Conservation (phyloP, 2,797 vertebrate genomes). For the Alfaro cultratus region DNA sequence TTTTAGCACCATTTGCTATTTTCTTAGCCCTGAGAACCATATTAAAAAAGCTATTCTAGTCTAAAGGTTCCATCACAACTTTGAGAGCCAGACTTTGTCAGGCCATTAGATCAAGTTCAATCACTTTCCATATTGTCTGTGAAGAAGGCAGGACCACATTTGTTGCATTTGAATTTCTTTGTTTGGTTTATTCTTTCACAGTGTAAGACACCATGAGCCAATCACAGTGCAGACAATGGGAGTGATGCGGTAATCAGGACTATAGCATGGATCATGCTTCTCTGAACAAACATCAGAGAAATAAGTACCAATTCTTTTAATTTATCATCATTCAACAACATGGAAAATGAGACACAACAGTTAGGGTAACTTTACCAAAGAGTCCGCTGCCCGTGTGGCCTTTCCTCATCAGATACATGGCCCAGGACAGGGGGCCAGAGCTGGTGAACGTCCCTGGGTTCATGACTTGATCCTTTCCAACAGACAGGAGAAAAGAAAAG, state of each 20-base stretch:
- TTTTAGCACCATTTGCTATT: not conserved
- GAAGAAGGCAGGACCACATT: not conserved
- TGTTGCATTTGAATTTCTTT: too few species aligned
- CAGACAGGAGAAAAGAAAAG: conserved; percentile 19
- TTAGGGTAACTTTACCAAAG: conserved; percentile 74
- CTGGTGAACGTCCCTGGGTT: conserved; percentile 74
- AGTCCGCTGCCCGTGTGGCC: conserved; percentile 68
- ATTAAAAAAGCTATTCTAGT: not conserved
- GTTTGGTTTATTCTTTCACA: not conserved
- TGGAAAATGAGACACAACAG: not conserved
- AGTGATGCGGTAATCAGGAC: not conserved
- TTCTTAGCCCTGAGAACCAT: not conserved
- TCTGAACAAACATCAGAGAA: not conserved
- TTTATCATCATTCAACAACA: not conserved
- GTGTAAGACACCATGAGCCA: not conserved
- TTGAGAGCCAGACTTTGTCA: not conserved
- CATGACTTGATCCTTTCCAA: conserved; percentile 67
- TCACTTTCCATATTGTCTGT: not conserved
- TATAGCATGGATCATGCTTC: not conserved
- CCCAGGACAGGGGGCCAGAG: conserved; percentile 79
- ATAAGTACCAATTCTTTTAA: not conserved
- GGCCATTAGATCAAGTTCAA: not conserved
- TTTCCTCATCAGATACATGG: conserved; percentile 85
- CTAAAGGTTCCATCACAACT: not conserved
- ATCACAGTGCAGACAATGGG: not conserved